A percentile compares a stretch with the other conserved stretches of the same genome.
Conservation (phyloP, 2,888 invertebrate species). For the Cotesia congregata region DNA sequence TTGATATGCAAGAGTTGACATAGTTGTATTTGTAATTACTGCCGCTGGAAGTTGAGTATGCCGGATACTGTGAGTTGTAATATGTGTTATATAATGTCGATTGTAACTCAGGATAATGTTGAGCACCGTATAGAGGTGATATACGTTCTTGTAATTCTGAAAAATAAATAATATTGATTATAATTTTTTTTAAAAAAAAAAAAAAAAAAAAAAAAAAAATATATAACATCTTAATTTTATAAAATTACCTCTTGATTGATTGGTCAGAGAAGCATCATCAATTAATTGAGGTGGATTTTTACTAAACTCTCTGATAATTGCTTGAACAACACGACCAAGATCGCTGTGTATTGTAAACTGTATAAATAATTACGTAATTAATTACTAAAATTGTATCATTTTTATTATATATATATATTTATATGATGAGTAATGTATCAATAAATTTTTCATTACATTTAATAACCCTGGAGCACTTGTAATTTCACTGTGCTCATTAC, state of each 20-base stretch:
- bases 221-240: not conserved
- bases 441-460: slow-evolving; percentile 74
- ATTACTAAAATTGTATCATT: not conserved
- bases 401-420: no score
- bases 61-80: slow-evolving; percentile 61
- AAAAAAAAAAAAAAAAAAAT: no score
- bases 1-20: slow-evolving; percentile 53
- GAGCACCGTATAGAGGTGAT: slow-evolving; percentile 63
- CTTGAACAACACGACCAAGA: slow-evolving; percentile 85
- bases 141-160: slow-evolving; percentile 63
- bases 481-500: slow-evolving; percentile 79
- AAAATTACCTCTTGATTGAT: slow-evolving; percentile 59
- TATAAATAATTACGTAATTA: slow-evolving; percentile 32
- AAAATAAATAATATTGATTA: slow-evolving; percentile 47
- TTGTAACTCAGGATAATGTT: slow-evolving; percentile 61
- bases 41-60: slow-evolving; percentile 61
- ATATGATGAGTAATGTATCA: not conserved
- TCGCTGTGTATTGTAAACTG: slow-evolving; percentile 84
- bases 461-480: slow-evolving; percentile 82
- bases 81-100: slow-evolving; percentile 63
- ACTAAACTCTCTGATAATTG: slow-evolving; percentile 84
- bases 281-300: slow-evolving; percentile 74
- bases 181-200: no score
- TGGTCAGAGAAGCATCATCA: slow-evolving; percentile 61
- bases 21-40: slow-evolving; percentile 65